Percentiles rank a stretch among this genome's conserved stretches.
Conservation (phyloP, 2,797 vertebrate species). For the Allochrocebus solatus region DNA sequence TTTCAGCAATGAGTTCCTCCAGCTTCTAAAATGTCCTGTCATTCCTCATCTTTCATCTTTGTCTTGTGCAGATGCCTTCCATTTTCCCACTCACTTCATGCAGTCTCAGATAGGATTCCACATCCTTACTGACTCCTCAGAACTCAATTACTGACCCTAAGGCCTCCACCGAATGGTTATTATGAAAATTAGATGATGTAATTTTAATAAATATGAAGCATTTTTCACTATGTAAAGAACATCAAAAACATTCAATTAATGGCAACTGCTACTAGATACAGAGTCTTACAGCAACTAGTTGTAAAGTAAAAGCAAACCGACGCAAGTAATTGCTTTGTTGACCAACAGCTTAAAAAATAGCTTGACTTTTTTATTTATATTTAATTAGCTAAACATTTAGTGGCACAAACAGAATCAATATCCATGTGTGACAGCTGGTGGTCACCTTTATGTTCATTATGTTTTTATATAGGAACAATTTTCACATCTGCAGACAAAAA, state of each 20-base stretch:
- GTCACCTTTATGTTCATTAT: not conserved
- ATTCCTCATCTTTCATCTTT: not conserved
- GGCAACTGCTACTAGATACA: not conserved
- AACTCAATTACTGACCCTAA: not conserved
- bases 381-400: conserved; percentile 43
- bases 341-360: not conserved
- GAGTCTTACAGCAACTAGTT: not conserved
- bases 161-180: not conserved
- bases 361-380: not conserved
- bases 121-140: not conserved
- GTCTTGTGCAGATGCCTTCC: not conserved
- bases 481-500: not conserved
- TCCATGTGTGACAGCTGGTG: not conserved
- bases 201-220: not conserved
- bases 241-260: not conserved
- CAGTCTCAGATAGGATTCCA: not conserved
- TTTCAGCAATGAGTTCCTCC: not conserved
- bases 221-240: not conserved
- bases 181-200: not conserved
- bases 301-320: not conserved
- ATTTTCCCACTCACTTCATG: not conserved
- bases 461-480: not conserved
- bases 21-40: not conserved
- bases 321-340: not conserved
- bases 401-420: not conserved